These are phyloP conservation scores for Agrotis puta DNA, from an alignment of 2,888 invertebrate species.

Conservation along the genomic window DNA sequence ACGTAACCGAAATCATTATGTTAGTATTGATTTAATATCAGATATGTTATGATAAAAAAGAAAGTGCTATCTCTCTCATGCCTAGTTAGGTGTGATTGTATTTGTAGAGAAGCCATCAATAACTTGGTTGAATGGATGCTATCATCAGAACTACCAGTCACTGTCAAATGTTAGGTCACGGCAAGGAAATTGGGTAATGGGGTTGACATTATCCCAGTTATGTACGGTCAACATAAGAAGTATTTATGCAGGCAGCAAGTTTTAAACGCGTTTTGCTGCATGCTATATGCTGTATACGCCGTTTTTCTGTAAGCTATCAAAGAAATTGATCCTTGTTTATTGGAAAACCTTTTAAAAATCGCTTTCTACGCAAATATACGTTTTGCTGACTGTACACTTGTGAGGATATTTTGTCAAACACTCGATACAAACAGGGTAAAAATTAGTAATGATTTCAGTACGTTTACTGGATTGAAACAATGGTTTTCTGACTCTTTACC, in stretches of 20 bases:
- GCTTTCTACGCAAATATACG: too few relatives aligned
- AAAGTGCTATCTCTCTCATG: slow-evolving; percentile 48
- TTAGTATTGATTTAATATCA: slow-evolving; percentile 54
- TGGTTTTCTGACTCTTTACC: too few relatives aligned
- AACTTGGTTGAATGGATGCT: slow-evolving; percentile 34
- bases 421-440: too few relatives aligned
- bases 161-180: slow-evolving; percentile 27
- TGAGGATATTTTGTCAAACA: slow-evolving; percentile 6
- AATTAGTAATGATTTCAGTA: not conserved
- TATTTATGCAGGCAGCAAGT: too few relatives aligned
- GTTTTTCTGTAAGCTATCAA: too few relatives aligned
- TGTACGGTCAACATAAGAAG: not conserved
- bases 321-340: too few relatives aligned
- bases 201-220: slow-evolving; percentile 1
- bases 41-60: slow-evolving; percentile 54
- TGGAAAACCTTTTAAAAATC: too few relatives aligned
- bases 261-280: too few relatives aligned
- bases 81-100: slow-evolving; percentile 36
- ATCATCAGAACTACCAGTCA: slow-evolving; percentile 34
- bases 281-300: too few relatives aligned
- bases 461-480: not conserved
- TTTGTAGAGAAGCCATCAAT: slow-evolving; percentile 45
- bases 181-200: slow-evolving; percentile 31
- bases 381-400: not conserved
- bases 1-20: slow-evolving; percentile 34